These are phyloP conservation scores for Pomatorhinus ruficollis DNA, from an alignment of 2,113 vertebrate genomes.

Conservation along the genomic window DNA sequence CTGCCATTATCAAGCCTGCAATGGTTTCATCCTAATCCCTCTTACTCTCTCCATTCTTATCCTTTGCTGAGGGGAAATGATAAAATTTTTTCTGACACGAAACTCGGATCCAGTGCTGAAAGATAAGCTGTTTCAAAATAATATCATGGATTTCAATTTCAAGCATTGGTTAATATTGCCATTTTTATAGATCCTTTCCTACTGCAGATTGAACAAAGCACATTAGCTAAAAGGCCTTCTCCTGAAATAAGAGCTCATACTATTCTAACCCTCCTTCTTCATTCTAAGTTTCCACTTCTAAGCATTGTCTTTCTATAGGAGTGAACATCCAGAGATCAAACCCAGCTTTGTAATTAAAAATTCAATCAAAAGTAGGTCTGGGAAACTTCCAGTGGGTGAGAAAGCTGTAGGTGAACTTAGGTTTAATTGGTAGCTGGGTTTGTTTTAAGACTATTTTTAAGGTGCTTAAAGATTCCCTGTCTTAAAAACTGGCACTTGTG, in stretches of 20 bases:
- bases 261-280: background rate
- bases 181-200: slow-evolving; percentile 20
- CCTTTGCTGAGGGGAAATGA: slow-evolving; percentile 51
- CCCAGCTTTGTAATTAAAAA: background rate
- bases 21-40: slow-evolving; percentile 63
- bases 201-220: slow-evolving; percentile 9
- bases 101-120: slow-evolving; percentile 5
- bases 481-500: background rate
- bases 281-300: background rate
- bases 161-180: slow-evolving; percentile 44
- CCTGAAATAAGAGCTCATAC: background rate
- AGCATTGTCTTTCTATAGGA: background rate
- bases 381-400: background rate
- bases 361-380: background rate
- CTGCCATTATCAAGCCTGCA: slow-evolving; percentile 40
- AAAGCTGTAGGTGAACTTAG: background rate
- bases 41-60: slow-evolving; percentile 40
- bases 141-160: slow-evolving; percentile 48
- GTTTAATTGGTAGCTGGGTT: background rate
- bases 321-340: background rate
- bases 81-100: slow-evolving; percentile 29
- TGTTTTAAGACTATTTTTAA: background rate
- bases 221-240: background rate
- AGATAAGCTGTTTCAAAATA: slow-evolving; percentile 60
- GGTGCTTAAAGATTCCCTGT: background rate